phyloP scores from a whole-genome alignment of 2,888 invertebrate species.

The Noctuana brunneofusca region DNA sequence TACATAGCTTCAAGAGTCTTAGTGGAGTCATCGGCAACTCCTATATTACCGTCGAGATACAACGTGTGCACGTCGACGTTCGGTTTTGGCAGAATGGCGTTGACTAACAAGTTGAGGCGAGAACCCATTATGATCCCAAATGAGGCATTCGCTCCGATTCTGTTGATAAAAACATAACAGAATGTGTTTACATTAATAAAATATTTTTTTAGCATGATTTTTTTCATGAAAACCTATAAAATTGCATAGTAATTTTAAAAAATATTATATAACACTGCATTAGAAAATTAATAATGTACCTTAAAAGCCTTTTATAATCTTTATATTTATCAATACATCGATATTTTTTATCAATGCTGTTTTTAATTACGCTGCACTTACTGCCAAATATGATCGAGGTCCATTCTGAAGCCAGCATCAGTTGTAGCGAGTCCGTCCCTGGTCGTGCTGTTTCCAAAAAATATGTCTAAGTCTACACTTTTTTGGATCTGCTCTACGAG shows the following conservation, averaged over 20 bases:
- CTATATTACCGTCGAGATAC: conserved; percentile 72
- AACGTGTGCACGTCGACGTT: conserved; percentile 85
- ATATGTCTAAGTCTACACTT: conserved; percentile 74
- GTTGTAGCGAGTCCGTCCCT: conserved; percentile 56
- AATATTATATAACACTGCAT: no score
- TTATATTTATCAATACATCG: no score
- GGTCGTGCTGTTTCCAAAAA: conserved; percentile 67
- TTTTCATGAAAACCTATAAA: no score
- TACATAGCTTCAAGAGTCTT: conserved; percentile 77
- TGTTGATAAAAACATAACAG: conserved; percentile 39
- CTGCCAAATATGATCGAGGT: conserved; percentile 76
- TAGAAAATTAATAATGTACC: no score
- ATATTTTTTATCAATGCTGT: no score
- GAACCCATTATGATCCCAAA: conserved; percentile 74
- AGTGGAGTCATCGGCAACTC: conserved; percentile 58
- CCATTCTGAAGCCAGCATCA: conserved; percentile 76
- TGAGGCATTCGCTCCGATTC: conserved; percentile 83
- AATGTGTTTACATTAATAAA: not conserved
- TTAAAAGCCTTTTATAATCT: no score
- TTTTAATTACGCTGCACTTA: no score
- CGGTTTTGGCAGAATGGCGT: conserved; percentile 84
- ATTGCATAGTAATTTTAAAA: no score
- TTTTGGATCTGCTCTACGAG: conserved; percentile 60
- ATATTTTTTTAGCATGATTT: no score
- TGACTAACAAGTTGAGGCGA: conserved; percentile 79